These are phyloP conservation scores for Pogonocichla stellata DNA, from an alignment of 2,113 vertebrate genomes.

Conservation along the genomic window DNA sequence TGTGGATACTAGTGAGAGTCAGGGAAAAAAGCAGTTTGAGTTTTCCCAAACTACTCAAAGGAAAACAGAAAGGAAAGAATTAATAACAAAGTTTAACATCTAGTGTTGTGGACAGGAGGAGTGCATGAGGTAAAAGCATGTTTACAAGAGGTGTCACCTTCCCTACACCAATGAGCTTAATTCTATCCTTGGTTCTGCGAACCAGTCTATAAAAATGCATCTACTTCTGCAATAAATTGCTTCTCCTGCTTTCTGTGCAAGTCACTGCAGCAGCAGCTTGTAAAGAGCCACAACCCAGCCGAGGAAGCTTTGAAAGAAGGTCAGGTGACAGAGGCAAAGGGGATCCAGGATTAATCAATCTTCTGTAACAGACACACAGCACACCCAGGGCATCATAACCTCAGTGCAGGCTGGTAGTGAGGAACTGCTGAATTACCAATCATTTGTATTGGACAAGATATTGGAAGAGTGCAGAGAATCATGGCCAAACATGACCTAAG, in stretches of 20 bases:
- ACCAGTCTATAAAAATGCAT: no score
- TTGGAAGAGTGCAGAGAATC: neutral
- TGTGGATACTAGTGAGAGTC: no score
- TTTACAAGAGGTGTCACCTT: no score
- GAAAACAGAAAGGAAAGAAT: no score
- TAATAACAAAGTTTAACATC: no score
- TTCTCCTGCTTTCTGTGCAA: neutral
- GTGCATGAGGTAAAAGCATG: no score
- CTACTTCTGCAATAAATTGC: no score
- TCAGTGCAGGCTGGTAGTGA: neutral
- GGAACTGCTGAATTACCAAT: neutral
- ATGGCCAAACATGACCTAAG: neutral
- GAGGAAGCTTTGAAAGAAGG: neutral
- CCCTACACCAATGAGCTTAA: no score
- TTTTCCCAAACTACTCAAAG: no score
- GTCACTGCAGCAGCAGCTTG: fast-evolving
- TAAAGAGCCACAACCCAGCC: neutral
- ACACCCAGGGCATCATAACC: neutral
- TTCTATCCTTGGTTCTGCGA: no score
- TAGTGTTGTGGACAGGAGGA: no score
- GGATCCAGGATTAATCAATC: neutral
- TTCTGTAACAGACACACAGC: neutral
- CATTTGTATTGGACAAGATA: neutral
- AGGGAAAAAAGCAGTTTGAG: no score
- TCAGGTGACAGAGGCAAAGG: neutral